Base-by-base conservation (phyloP, 1,140 invertebrate species). In the Aphis craccivora region DNA sequence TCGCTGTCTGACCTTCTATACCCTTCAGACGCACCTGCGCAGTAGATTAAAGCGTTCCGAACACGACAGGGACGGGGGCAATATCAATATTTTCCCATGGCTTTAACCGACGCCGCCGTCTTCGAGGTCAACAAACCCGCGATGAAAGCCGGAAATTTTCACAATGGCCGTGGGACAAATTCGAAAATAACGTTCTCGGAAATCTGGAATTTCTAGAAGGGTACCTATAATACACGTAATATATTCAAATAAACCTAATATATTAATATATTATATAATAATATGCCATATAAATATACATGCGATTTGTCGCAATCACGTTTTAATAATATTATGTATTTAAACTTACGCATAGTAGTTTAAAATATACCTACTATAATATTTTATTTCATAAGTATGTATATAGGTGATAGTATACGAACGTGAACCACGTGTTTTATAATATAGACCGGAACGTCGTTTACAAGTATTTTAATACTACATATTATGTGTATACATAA, bases 21-120 rank as follows among this genome's bases (percentile, higher is more conserved):
- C 76, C 43, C 91, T 37, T 55, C 40, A 53, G 76, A 92, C 81
- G 91, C 91, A 92, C 91, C 91, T 92, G 91, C 91, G 91, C 91
- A 84, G 53, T 84, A 35, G 91, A 92, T 48, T 48, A 37, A 37
- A 84, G 76, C 45, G 76, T 67, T 81, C 48, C 14, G 23, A 51
- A 83, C 48, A 40, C 91, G 76, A 84, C 60, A 84, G 81, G 91
- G 91, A 84, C 67, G 91, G 91, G 76, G 76, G 48, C 25, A 48
- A 84, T 92, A 84, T 92, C 91, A 92, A 92, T 92, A 92, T 92
- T 92, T 92, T 92, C 91, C 76, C 91, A 92, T 92, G 91, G 76
- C 20, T 91, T 91, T 91, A 91, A 81, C 76, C 91, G 43, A 84
- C 90, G 67, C 76, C 48, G 20, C 51, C 67, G 90, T 91, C 67